Evolutionary conservation across 2,797 vertebrate species (phyloP).

Genomic region (Selene dorsalis): DNA sequence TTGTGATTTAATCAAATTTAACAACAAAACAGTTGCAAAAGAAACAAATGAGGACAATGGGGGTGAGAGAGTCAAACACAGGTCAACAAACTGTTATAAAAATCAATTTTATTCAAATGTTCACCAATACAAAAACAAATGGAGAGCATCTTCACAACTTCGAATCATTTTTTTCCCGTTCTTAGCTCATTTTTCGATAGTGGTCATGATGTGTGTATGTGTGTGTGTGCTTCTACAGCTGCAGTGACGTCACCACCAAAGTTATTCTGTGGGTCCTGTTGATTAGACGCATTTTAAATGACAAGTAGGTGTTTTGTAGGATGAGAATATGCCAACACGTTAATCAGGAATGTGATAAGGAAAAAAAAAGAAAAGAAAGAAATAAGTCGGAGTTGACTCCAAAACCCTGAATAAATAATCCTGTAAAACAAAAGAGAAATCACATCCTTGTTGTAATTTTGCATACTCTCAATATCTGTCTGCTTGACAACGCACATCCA

Average conservation of each 20-base stretch:
- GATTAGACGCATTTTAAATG: conserved; percentile 26
- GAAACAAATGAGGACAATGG: not conserved
- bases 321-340: conserved; percentile 29
- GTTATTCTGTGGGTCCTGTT: conserved; percentile 7
- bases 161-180: conserved; percentile 31
- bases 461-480: conserved; percentile 17
- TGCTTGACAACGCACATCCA: conserved; percentile 20
- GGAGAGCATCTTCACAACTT: conserved; percentile 70
- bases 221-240: conserved; percentile 51
- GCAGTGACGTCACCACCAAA: conserved; percentile 24
- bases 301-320: conserved; percentile 23
- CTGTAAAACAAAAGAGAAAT: conserved; percentile 39
- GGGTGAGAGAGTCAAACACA: not conserved
- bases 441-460: conserved; percentile 26
- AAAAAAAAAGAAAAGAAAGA: conserved; percentile 3
- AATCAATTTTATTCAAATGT: conserved; percentile 84
- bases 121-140: conserved; percentile 84
- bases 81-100: conserved; percentile 58
- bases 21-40: not conserved
- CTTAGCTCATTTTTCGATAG: conserved; percentile 58
- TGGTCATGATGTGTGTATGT: conserved; percentile 55
- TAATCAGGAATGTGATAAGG: conserved; percentile 61
- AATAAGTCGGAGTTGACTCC: conserved; percentile 14
- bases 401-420: conserved; percentile 67
- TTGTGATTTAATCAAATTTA: too few species aligned